Percentiles rank a stretch among this genome's conserved stretches.
phyloP scores from a whole-genome alignment of 2,888 invertebrate species.

The Anthrax anthrax region DNA sequence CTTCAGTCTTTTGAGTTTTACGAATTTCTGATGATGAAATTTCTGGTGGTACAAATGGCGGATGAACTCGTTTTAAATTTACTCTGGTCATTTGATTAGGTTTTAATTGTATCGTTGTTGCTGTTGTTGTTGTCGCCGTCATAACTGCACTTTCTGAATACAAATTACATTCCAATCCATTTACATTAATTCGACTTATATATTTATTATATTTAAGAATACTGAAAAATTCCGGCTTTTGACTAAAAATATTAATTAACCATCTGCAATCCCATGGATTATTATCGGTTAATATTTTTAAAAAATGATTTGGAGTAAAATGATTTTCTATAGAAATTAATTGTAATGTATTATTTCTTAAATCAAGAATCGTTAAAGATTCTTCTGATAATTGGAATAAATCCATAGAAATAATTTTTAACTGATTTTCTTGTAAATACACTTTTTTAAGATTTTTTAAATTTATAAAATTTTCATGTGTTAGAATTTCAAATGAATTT shows the following conservation, averaged over 20 bases:
- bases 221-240: slow-evolving; percentile 25
- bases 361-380: slow-evolving; percentile 8
- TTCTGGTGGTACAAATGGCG: background rate
- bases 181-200: slow-evolving; percentile 30
- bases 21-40: slow-evolving; percentile 18
- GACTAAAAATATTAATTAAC: slow-evolving; percentile 24
- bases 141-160: slow-evolving; percentile 9
- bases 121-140: background rate
- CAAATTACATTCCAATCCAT: slow-evolving; percentile 25
- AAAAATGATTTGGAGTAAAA: background rate
- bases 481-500: slow-evolving; percentile 20
- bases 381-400: background rate
- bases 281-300: slow-evolving; percentile 22
- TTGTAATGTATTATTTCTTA: slow-evolving; percentile 12
- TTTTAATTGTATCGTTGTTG: too few species aligned
- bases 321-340: background rate
- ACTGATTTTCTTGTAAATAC: slow-evolving; percentile 6
- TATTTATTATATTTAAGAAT: slow-evolving; percentile 28
- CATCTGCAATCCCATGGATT: slow-evolving; percentile 32
- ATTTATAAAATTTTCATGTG: slow-evolving; percentile 17
- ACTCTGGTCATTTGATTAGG: too few species aligned
- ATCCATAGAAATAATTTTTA: slow-evolving; percentile 12
- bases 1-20: slow-evolving; percentile 26
- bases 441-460: slow-evolving; percentile 3
- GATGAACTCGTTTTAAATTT: too few species aligned